Evolutionary conservation across 1,140 invertebrate genomes (phyloP).

Genomic region (Cheumatopsyche charites): DNA sequence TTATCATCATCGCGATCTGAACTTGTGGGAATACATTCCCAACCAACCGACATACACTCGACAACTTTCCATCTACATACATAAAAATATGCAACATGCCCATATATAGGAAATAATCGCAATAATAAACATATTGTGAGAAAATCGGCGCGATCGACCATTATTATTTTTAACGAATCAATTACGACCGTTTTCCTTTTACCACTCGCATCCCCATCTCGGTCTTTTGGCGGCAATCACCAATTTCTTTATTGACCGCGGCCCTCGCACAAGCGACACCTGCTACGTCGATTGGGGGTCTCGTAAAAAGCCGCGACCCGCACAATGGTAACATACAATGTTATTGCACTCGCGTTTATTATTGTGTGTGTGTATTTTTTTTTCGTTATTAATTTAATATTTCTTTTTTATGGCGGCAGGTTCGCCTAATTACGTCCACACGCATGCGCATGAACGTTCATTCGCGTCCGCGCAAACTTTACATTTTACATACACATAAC

Average conservation of each 20-base stretch:
- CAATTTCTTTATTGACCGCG: constrained; percentile 5
- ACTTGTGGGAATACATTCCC: background rate
- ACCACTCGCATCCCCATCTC: background rate
- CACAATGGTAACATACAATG: constrained; percentile 8
- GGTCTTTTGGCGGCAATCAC: background rate
- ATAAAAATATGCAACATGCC: too few species aligned
- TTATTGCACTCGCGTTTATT: constrained; percentile 17
- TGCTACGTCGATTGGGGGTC: constrained; percentile 8
- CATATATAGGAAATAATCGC: background rate
- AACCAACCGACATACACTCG: background rate
- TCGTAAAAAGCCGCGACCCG: constrained; percentile 19
- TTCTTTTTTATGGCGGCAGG: constrained; percentile 9
- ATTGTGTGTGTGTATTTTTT: constrained; percentile 5
- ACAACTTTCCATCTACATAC: background rate
- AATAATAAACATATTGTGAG: background rate
- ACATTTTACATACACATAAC: background rate
- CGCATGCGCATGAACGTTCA: constrained; percentile 13
- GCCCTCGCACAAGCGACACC: constrained; percentile 4
- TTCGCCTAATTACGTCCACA: constrained; percentile 23
- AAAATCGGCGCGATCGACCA: background rate
- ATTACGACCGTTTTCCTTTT: background rate
- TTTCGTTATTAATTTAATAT: constrained; percentile 27
- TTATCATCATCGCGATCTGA: background rate
- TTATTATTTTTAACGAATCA: constrained; percentile 6
- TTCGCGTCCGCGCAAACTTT: constrained; percentile 3